Evolutionary conservation across 2,888 invertebrate genomes (phyloP).

Genomic region (Acronicta aceris): DNA sequence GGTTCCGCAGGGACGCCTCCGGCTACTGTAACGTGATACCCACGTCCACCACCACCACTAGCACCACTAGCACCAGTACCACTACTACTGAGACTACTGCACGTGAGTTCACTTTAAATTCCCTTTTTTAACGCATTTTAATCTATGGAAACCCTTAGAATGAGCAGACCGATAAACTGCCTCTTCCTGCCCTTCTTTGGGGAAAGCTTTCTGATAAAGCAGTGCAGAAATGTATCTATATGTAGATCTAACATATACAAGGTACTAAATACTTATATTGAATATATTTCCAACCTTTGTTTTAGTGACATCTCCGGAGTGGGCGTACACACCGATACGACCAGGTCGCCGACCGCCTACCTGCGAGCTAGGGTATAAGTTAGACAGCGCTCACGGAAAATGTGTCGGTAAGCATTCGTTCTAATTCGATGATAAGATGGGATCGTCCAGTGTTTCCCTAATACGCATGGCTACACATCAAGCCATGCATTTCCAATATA

Average conservation of each 20-base stretch:
- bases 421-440: not conserved
- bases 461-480: too few relatives aligned
- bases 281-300: not conserved
- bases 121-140: not conserved
- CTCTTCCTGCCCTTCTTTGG: too few relatives aligned
- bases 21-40: slow-evolving; percentile 72
- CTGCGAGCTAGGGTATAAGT: slow-evolving; percentile 79
- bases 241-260: too few relatives aligned
- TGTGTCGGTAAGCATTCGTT: slow-evolving; percentile 76
- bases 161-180: too few relatives aligned
- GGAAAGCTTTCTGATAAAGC: too few relatives aligned
- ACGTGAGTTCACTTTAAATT: slow-evolving; percentile 38
- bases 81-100: slow-evolving; percentile 47
- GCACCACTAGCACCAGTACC: slow-evolving; percentile 51
- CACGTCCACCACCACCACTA: slow-evolving; percentile 52
- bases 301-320: slow-evolving; percentile 41
- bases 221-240: too few relatives aligned
- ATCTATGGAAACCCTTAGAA: too few relatives aligned
- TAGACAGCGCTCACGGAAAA: slow-evolving; percentile 62
- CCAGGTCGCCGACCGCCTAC: slow-evolving; percentile 59
- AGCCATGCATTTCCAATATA: too few relatives aligned
- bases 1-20: slow-evolving; percentile 91
- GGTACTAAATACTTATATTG: too few relatives aligned
- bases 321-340: slow-evolving; percentile 57
- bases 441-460: too few relatives aligned